A percentile compares a stretch with the other conserved stretches of the same genome.
phyloP scores from a whole-genome alignment of 2,113 vertebrate genomes.

The Myanophis thanlyinensis region DNA sequence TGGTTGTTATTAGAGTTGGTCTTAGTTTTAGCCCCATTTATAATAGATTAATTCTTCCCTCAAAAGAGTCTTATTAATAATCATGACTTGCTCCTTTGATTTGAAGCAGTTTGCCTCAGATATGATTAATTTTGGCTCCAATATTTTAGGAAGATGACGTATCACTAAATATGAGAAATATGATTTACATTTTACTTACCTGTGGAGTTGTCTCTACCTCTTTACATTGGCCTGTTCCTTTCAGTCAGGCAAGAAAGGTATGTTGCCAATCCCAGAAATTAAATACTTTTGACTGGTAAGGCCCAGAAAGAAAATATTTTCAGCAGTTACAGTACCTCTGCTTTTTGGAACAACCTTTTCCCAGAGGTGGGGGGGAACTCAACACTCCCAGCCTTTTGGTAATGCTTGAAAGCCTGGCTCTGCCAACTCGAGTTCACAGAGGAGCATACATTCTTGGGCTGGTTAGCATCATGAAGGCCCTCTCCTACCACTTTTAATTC shows the following conservation, averaged over 20 bases:
- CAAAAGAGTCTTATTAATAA: not conserved
- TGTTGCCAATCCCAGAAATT: not conserved
- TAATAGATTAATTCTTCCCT: not conserved
- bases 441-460: not conserved
- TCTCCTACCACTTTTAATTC: not conserved
- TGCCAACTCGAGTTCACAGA: not conserved
- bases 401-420: not conserved
- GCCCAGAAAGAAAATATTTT: not conserved
- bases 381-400: not conserved
- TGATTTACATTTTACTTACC: not conserved
- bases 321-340: not conserved
- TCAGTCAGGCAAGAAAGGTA: not conserved
- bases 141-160: not conserved
- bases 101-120: not conserved
- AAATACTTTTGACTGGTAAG: not conserved
- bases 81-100: not conserved
- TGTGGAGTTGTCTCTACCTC: not conserved
- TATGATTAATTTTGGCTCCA: not conserved
- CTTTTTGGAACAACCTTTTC: not conserved
- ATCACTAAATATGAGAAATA: not conserved
- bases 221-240: not conserved
- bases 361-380: not conserved
- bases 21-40: not conserved
- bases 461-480: not conserved
- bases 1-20: not conserved